Evolutionary conservation across 1,140 invertebrate species (phyloP), one percentile per base, ranked within the genome.

Genomic region (Drosophila tani): DNA sequence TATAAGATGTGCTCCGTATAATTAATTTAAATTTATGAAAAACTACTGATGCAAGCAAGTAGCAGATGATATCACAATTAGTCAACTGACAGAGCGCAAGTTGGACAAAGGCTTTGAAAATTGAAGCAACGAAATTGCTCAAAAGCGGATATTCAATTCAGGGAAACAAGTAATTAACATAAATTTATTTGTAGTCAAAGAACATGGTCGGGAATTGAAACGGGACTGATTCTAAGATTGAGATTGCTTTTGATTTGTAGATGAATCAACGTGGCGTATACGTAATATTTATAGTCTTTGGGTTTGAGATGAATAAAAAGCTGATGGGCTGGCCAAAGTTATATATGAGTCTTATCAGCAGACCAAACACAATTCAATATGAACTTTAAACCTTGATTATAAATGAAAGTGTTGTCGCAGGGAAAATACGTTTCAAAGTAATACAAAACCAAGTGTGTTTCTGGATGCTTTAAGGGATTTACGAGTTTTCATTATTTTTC

Each of bases 21-120:
- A 87, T 88, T 87, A 79, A 88, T 87, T 84, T 75, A 79, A 88
- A 84, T 84, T 78, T 67, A 66, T 57, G 69, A 82, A 85, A 64
- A 67, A 71, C 62, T 67, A 63, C 69, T 53, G 45, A 57, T 40
- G 51, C 58, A 40, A 53, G 40, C 32, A 53, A 43, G n/a, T 11
- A 45, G 27, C 58, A 76, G 65, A 82, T 88, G 84, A 87, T 87
- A 74, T 83, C 81, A 86, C 74, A 88, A 88, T 88, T 86, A 82
- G 75, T 68, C 47, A 53, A 51, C 62, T 51, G 40, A 63, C 64
- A 45, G 64, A 66, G 64, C 64, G 67, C 67, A 53, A 66, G 38
- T 24, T 35, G 21, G 65, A 58, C 58, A 40, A 29, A 51, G 73
- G 67, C 68, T 63, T 68, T 69, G 58, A 69, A 63, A 67, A 51